Base-by-base conservation (phyloP, 2,797 vertebrate genomes). In the Poeciliopsis turneri region DNA sequence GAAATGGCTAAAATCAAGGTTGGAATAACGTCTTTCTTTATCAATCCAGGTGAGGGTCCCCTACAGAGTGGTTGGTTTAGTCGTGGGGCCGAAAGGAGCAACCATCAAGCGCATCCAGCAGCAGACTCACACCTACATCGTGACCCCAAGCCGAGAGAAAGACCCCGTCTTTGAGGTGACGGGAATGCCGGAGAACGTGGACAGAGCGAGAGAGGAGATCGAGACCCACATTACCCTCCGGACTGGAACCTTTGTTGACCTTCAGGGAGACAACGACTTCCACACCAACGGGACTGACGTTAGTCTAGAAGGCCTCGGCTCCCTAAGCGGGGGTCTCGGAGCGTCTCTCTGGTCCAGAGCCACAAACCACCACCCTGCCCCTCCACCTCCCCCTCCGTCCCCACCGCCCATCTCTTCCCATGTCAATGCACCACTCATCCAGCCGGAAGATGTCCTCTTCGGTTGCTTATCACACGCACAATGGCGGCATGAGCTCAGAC, bases 91-190 rank as follows among this genome's bases (percentile, higher is more conserved):
- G 49, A 99, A 99, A 86, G 98, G 98, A 1, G 98, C 98, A 77
- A 99, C 98, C 16, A 99, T 99, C 94, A 99, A 99, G 89, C 96
- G 98, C 78, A 99, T 99, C 90, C 98, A 99, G 93, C 98, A 99
- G 92, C 97, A 97, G 92, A 99, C 98, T 0, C 98, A 99, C 94
- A 99, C 98, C 0, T 99, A 99, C 94, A 99, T 99, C 0, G 98
- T 99, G 77, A 99, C 98, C 0, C 98, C 98, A 0, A 98, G 97
- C 78, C 95, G 98, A 1, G 98, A 99, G 94, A 99, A 99, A 82
- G 98, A 99, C 88, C 98, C 98, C 0, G 97, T 99, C 82, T 99
- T 99, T 0, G 98, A 99, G 51, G 98, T 99, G 86, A 99, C 98
- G 0, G 98, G 98, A 20, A 99, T 99, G 98, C 98, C 98, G 0